These are phyloP conservation scores for Morpho helenor DNA, from an alignment of 2,888 invertebrate species.

Conservation along the genomic window DNA sequence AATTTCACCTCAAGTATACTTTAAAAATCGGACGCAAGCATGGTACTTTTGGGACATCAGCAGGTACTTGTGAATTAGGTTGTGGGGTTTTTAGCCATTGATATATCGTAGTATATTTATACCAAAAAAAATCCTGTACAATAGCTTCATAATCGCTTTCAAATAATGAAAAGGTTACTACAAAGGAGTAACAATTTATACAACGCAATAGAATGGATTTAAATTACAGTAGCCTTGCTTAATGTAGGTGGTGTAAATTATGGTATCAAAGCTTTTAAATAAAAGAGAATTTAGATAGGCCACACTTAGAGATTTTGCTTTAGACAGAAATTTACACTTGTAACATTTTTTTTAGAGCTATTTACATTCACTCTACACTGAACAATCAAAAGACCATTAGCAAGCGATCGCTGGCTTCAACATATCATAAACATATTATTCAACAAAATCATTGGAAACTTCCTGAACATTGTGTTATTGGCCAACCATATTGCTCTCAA, in stretches of 20 bases:
- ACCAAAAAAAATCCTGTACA: conserved; percentile 23
- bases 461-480: too few species aligned
- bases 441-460: too few species aligned
- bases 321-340: conserved; percentile 22
- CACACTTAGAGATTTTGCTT: conserved; percentile 33
- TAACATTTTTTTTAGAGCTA: conserved; percentile 26
- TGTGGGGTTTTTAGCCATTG: conserved; percentile 46
- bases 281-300: conserved; percentile 28
- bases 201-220: background rate
- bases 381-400: conserved; percentile 26
- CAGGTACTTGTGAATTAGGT: conserved; percentile 65
- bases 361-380: conserved; percentile 30
- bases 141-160: conserved; percentile 41
- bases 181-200: conserved; percentile 29
- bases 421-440: conserved; percentile 13
- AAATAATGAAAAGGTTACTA: conserved; percentile 29
- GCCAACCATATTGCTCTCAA: too few species aligned
- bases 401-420: conserved; percentile 31
- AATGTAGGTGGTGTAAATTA: conserved; percentile 36
- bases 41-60: conserved; percentile 71
- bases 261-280: conserved; percentile 29
- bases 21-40: conserved; percentile 47
- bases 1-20: conserved; percentile 52
- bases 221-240: conserved; percentile 35
- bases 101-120: conserved; percentile 4